Evolutionary conservation across 1,140 invertebrate genomes (phyloP), one percentile per base, ranked within the genome.

Genomic region (Eufriesea mexicana): DNA sequence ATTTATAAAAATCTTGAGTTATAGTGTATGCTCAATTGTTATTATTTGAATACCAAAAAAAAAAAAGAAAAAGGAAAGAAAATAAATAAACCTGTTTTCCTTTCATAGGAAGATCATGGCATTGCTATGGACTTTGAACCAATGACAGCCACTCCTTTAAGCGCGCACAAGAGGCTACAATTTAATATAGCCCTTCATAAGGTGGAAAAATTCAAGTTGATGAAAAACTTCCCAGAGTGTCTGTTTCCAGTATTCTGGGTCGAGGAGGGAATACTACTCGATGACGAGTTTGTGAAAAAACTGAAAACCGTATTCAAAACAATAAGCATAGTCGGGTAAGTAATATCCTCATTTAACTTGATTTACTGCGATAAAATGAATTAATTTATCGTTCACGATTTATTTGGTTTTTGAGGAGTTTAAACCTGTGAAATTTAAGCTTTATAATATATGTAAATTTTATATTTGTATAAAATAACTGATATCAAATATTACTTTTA

Each of bases 41-140:
- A n/a, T n/a, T n/a, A n/a, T n/a, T n/a, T n/a, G n/a, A n/a, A n/a
- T n/a, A n/a, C n/a, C n/a, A n/a, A n/a, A n/a, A n/a, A n/a, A 20
- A 18, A 20, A 28, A 62, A 1, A 35, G 5, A 42, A 42, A 42
- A 10, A 2, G 18, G 16, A 20, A 8, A 35, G 0, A 18, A 2
- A 16, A 18, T 28, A 28, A 18, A 18, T 5, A 49, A 14, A 25
- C 42, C 0, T 45, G 16, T 49, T 51, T 18, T 28, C n/a, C 23
- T 28, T 72, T 85, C 35, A 72, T 28, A 94, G 85, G 95, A 96
- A 61, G 94, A 97, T 86, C 98, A 98, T 93, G 95, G 95, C 62
- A 96, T 98, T 9, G 94, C 92, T 57, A 95, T 98, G 76, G 96
- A 98, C 89, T 96, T 98, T 90, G 97, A 98, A 92, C 95, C 96